phyloP scores from a whole-genome alignment of 2,888 invertebrate species.

The Pterostichus madidus region DNA sequence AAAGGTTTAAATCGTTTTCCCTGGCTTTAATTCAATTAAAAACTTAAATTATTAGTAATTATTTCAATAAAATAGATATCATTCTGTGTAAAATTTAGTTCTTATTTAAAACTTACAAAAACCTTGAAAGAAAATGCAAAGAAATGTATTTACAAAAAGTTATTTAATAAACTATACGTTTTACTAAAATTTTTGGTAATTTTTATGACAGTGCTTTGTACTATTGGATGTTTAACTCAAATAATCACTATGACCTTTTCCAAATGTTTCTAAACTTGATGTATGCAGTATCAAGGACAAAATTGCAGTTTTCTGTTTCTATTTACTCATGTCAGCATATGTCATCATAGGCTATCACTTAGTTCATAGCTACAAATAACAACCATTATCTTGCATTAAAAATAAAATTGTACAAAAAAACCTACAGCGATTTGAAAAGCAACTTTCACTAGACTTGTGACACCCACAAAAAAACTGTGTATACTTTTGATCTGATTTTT shows the following conservation, averaged over 20 bases:
- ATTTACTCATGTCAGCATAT: not conserved
- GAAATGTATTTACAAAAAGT: not conserved
- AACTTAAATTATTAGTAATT: no score
- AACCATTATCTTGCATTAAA: not conserved
- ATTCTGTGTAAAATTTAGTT: no score
- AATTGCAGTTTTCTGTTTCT: no score
- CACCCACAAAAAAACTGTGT: no score
- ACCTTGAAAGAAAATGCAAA: not conserved
- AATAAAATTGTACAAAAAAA: not conserved
- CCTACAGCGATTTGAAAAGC: not conserved
- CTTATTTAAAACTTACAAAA: no score
- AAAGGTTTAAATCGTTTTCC: no score
- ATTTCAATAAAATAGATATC: no score
- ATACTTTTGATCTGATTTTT: no score
- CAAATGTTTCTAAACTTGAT: not conserved
- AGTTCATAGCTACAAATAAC: not conserved
- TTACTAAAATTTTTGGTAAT: constrained; percentile 10
- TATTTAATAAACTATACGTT: not conserved
- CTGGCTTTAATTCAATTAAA: no score
- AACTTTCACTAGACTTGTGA: not conserved
- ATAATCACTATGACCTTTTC: not conserved
- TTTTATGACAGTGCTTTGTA: constrained; percentile 9
- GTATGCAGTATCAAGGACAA: not conserved
- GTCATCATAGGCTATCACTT: not conserved
- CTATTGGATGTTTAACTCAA: not conserved